These are phyloP conservation scores for Idris sp. DNA, from an alignment of 1,140 invertebrate species.

Conservation along the genomic window DNA sequence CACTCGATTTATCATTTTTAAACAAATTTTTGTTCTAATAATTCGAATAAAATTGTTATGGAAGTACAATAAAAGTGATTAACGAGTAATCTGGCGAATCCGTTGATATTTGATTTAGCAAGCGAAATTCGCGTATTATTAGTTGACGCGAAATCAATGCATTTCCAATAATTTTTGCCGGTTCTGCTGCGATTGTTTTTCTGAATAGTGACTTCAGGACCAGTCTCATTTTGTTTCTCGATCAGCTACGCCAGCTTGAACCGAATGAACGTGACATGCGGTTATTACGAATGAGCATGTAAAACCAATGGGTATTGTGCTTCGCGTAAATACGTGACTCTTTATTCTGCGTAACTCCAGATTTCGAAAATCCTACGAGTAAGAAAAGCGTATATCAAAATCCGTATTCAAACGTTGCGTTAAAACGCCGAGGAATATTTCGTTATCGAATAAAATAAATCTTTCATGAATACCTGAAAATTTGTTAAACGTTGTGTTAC, in stretches of 20 bases:
- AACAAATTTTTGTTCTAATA: no score
- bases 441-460: no score
- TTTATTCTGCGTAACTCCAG: conserved; percentile 22
- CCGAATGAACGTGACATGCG: conserved; percentile 52
- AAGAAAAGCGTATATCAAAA: conserved; percentile 7
- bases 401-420: conserved; percentile 16
- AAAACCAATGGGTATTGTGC: conserved; percentile 43
- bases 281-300: conserved; percentile 49
- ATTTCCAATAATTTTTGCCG: conserved; percentile 58
- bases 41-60: background rate
- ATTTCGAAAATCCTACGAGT: conserved; percentile 41
- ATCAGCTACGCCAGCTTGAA: conserved; percentile 9
- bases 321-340: conserved; percentile 33
- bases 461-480: background rate
- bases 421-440: conserved; percentile 1
- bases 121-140: conserved; percentile 23
- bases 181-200: conserved; percentile 22
- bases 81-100: conserved; percentile 30
- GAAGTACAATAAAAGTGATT: conserved; percentile 24
- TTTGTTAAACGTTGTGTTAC: no score
- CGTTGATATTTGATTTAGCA: conserved; percentile 10
- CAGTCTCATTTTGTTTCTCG: conserved; percentile 33
- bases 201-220: conserved; percentile 14
- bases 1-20: no score
- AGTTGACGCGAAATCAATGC: conserved; percentile 54